Evolutionary conservation across 2,888 invertebrate species (phyloP).

Genomic region (Epirrhoe alternata): DNA sequence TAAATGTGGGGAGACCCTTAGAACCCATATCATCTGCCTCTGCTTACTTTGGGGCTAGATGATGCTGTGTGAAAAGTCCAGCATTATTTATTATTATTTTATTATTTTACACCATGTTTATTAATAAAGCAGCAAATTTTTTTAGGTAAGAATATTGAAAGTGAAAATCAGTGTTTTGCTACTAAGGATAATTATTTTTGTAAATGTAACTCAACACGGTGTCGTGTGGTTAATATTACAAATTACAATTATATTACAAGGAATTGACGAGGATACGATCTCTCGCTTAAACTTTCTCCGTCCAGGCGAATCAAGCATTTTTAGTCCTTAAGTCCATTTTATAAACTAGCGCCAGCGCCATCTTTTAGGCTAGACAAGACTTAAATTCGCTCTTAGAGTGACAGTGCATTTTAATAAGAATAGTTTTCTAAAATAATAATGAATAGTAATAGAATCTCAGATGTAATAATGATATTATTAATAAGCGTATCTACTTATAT

Average conservation of each 20-base stretch:
- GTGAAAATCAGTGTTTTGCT: too few species aligned
- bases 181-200: too few species aligned
- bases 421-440: not conserved
- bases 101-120: too few species aligned
- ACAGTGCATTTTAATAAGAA: not conserved
- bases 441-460: not conserved
- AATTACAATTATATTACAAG: not conserved
- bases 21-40: too few species aligned
- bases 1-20: too few species aligned
- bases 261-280: not conserved
- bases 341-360: not conserved
- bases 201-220: too few species aligned
- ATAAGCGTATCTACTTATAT: not conserved
- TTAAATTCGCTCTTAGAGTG: not conserved
- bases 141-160: too few species aligned
- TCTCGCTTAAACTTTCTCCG: slow-evolving; percentile 1
- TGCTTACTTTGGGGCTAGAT: too few species aligned
- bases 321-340: not conserved
- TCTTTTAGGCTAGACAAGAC: not conserved
- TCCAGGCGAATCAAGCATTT: slow-evolving; percentile 7
- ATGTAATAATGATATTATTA: not conserved
- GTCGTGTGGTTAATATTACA: too few species aligned
- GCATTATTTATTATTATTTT: too few species aligned
- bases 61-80: too few species aligned
- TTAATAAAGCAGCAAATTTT: too few species aligned